These are phyloP conservation scores for Rhea americana DNA, from an alignment of 2,113 vertebrate species.

Conservation along the genomic window DNA sequence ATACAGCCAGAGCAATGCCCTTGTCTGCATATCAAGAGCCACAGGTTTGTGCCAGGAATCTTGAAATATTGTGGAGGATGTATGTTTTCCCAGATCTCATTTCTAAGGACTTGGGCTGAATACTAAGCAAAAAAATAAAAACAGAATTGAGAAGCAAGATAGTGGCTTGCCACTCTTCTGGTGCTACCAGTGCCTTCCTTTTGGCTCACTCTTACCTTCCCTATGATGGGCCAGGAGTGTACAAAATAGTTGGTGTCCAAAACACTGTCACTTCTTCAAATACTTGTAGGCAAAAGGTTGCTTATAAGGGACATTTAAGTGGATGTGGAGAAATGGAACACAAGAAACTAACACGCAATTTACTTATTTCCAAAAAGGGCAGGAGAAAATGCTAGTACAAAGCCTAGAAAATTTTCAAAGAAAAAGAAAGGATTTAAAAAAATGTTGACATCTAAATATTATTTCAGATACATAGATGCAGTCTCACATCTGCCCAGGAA, in stretches of 20 bases:
- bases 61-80: not conserved
- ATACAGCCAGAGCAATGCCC: not conserved
- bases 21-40: not conserved
- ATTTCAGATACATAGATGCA: not conserved
- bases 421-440: not conserved
- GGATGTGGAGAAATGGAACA: not conserved
- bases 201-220: not conserved
- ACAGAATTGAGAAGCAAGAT: not conserved
- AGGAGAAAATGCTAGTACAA: not conserved
- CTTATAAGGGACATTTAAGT: not conserved
- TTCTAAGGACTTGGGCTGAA: not conserved
- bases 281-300: not conserved
- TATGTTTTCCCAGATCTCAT: not conserved
- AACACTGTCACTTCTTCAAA: not conserved
- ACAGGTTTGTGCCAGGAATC: too few relatives aligned
- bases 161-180: not conserved
- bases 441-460: not conserved
- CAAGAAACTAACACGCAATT: not conserved
- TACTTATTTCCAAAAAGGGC: not conserved
- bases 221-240: not conserved
- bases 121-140: not conserved
- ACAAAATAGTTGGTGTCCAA: not conserved
- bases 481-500: not conserved
- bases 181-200: not conserved
- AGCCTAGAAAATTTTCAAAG: not conserved